phyloP scores from a whole-genome alignment of 2,797 vertebrate genomes.

The Lophius americanus region DNA sequence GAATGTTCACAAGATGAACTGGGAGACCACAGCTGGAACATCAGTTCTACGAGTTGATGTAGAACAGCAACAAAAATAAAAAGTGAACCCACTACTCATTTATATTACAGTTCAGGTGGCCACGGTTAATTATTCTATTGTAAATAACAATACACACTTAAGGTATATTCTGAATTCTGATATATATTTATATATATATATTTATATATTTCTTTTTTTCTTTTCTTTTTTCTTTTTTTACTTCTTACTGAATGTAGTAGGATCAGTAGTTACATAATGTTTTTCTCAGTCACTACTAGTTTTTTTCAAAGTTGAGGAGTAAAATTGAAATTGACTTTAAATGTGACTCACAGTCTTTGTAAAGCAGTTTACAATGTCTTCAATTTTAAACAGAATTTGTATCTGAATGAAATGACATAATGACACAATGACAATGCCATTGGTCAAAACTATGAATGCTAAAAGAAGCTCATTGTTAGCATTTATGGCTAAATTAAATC shows the following conservation, averaged over 20 bases:
- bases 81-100: constrained; percentile 40
- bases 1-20: constrained; percentile 10
- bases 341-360: constrained; percentile 11
- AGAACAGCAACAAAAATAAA: constrained; percentile 26
- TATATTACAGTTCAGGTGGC: constrained; percentile 46
- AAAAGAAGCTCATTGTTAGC: constrained; percentile 13
- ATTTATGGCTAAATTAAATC: not conserved
- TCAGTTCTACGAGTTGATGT: constrained; percentile 12
- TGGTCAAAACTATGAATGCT: constrained; percentile 14
- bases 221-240: not conserved
- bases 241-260: constrained; percentile 11
- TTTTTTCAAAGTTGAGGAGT: constrained; percentile 14
- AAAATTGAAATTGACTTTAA: constrained; percentile 16
- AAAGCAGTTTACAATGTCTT: constrained; percentile 4
- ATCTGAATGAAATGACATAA: constrained; percentile 1
- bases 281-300: constrained; percentile 12
- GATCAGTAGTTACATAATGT: not conserved
- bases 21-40: constrained; percentile 40
- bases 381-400: constrained; percentile 4
- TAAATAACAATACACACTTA: constrained; percentile 55
- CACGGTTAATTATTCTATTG: constrained; percentile 39
- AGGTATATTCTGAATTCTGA: constrained; percentile 49
- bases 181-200: too few species aligned
- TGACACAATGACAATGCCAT: not conserved
- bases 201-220: too few species aligned